Evolutionary conservation across 2,888 invertebrate species (phyloP).

Genomic region (Ecliptopera silaceata): DNA sequence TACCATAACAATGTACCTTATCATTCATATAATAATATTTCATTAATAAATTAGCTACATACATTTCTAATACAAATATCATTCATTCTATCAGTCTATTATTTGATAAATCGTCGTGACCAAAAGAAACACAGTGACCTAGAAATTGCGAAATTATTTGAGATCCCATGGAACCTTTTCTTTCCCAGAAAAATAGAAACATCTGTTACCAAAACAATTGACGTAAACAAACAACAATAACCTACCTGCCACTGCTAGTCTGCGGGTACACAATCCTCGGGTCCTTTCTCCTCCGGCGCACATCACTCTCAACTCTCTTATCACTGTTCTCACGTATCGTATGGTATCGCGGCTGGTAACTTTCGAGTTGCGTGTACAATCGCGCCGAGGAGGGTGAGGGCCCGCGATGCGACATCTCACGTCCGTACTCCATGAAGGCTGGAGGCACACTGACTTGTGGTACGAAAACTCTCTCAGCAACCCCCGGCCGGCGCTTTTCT

Average conservation of each 20-base stretch:
- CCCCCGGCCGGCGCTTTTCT: constrained; percentile 70
- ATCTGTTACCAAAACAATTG: constrained; percentile 12
- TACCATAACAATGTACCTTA: no score
- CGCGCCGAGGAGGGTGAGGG: constrained; percentile 72
- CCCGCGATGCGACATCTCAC: constrained; percentile 68
- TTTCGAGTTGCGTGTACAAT: constrained; percentile 75
- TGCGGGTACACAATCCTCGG: constrained; percentile 62
- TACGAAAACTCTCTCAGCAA: constrained; percentile 59
- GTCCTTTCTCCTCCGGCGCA: constrained; percentile 64
- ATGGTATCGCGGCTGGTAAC: constrained; percentile 79
- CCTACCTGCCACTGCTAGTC: constrained; percentile 65
- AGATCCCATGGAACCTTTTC: no score
- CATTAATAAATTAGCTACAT: no score
- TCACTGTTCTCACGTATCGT: constrained; percentile 77
- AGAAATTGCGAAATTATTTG: no score
- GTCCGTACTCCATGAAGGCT: constrained; percentile 60
- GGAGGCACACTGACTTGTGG: constrained; percentile 62
- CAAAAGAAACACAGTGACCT: no score
- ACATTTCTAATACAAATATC: no score
- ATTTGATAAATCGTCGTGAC: no score
- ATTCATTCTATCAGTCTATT: no score
- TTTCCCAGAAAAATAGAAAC: not conserved
- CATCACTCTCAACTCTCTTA: constrained; percentile 77
- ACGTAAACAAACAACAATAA: constrained; percentile 29
- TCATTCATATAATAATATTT: no score